A percentile compares a stretch with the other conserved stretches of the same genome.
These are phyloP conservation scores for Hirtodrosophila duncani DNA, from an alignment of 2,888 invertebrate genomes.

Conservation along the genomic window DNA sequence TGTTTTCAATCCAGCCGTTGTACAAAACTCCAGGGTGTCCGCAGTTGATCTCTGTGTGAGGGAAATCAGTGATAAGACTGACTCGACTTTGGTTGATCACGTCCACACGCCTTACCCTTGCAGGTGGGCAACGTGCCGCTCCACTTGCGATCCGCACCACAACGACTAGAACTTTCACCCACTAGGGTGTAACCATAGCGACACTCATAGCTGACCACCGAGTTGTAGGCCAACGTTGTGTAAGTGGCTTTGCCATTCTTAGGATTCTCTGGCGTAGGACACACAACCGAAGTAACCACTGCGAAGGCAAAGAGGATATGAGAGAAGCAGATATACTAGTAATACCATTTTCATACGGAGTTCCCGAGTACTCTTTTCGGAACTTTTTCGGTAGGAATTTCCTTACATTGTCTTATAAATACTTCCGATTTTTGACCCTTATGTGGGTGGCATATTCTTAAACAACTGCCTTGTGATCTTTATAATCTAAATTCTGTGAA, in stretches of 20 bases:
- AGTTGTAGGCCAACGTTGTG: conserved; percentile 95
- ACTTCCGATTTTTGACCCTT: no score
- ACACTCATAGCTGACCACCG: conserved; percentile 96
- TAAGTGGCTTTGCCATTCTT: conserved; percentile 95
- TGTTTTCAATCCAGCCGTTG: conserved; percentile 97
- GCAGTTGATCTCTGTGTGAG: conserved; percentile 93
- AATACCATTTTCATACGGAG: no score
- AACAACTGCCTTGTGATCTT: no score
- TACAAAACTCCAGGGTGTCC: conserved; percentile 94
- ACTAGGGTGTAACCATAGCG: conserved; percentile 94
- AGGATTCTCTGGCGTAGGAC: conserved; percentile 94
- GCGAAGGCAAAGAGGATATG: conserved; percentile 45
- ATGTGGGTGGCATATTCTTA: no score
- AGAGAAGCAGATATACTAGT: background rate
- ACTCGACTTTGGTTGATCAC: background rate
- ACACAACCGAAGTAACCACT: conserved; percentile 95
- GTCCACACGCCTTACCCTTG: conserved; percentile 84
- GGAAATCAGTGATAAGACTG: background rate
- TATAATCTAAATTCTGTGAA: no score
- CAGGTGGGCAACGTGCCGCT: conserved; percentile 93
- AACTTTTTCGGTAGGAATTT: no score
- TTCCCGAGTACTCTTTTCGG: no score
- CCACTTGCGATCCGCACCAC: conserved; percentile 97
- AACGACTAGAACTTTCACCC: conserved; percentile 93
- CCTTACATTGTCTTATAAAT: no score